These are phyloP conservation scores for Palloptera scutellata DNA, from an alignment of 2,888 invertebrate species.

Conservation along the genomic window DNA sequence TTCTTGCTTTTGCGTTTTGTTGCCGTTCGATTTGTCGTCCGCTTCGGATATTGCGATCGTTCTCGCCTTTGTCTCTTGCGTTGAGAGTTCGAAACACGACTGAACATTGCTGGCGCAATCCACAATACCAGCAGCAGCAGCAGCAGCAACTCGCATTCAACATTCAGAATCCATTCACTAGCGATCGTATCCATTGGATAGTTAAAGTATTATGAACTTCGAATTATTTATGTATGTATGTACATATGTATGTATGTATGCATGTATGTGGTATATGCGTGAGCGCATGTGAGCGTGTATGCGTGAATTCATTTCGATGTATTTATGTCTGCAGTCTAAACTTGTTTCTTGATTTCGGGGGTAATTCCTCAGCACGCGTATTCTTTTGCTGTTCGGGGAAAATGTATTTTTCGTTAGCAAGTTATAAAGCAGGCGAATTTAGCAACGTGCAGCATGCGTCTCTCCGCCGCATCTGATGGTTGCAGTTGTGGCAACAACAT, in stretches of 20 bases:
- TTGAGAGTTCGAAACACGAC: conserved; percentile 57
- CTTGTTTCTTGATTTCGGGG: too few species aligned
- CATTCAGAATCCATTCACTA: too few species aligned
- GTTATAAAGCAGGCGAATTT: too few species aligned
- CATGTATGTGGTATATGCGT: not conserved
- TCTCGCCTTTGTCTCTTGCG: conserved; percentile 47
- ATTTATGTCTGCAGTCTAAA: not conserved
- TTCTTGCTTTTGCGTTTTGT: not conserved
- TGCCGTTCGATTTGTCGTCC: conserved; percentile 10
- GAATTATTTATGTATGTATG: not conserved
- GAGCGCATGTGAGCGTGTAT: not conserved
- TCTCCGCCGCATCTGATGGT: too few species aligned
- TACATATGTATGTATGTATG: not conserved
- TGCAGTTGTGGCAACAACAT: too few species aligned
- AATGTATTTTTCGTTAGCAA: too few species aligned
- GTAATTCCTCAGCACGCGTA: too few species aligned
- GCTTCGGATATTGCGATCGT: conserved; percentile 39
- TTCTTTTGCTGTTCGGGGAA: too few species aligned
- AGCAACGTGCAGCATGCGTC: too few species aligned
- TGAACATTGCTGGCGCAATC: conserved; percentile 36
- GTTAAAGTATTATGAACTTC: not conserved
- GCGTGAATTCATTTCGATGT: too few species aligned
- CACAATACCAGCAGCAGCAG: conserved; percentile 4
- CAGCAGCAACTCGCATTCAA: conserved; percentile 22
- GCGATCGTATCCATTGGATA: not conserved